A percentile compares a stretch with the other conserved stretches of the same genome.
phyloP scores from a whole-genome alignment of 2,797 vertebrate genomes.

The Falco rusticolus region DNA sequence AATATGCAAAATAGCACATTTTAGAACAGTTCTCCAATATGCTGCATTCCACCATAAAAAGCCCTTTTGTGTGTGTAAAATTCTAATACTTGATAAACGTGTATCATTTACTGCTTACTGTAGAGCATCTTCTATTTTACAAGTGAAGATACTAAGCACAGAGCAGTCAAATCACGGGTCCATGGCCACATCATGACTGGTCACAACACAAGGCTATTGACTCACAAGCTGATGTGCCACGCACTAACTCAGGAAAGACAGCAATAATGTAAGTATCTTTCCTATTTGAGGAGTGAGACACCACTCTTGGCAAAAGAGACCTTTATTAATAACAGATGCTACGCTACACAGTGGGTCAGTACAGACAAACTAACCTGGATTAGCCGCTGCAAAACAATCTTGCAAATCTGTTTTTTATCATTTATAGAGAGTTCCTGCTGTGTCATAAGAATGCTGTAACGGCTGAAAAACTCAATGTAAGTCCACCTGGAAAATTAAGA shows the following conservation, averaged over 20 bases:
- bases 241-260: not conserved
- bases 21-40: not conserved
- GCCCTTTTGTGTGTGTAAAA: not conserved
- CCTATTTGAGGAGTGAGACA: not conserved
- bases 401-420: slow-evolving; percentile 94
- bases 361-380: slow-evolving; percentile 85
- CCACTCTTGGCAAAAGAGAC: not conserved
- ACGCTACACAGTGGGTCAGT: not conserved
- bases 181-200: not conserved
- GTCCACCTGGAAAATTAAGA: slow-evolving; percentile 86
- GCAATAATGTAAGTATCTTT: not conserved
- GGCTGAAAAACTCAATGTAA: slow-evolving; percentile 95
- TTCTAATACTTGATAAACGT: not conserved
- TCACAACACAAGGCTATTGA: not conserved
- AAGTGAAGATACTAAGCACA: not conserved
- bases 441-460: slow-evolving; percentile 94
- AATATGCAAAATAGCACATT: accelerated
- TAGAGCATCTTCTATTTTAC: not conserved
- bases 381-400: slow-evolving; percentile 86
- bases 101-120: not conserved
- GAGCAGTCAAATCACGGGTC: not conserved
- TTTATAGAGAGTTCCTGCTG: slow-evolving; percentile 82
- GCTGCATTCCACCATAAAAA: not conserved
- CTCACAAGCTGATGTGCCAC: not conserved
- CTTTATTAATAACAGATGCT: not conserved